Evolutionary conservation across 2,797 vertebrate species (phyloP), one percentile per base, ranked within the genome.

Genomic region (Oryzias sinensis): DNA sequence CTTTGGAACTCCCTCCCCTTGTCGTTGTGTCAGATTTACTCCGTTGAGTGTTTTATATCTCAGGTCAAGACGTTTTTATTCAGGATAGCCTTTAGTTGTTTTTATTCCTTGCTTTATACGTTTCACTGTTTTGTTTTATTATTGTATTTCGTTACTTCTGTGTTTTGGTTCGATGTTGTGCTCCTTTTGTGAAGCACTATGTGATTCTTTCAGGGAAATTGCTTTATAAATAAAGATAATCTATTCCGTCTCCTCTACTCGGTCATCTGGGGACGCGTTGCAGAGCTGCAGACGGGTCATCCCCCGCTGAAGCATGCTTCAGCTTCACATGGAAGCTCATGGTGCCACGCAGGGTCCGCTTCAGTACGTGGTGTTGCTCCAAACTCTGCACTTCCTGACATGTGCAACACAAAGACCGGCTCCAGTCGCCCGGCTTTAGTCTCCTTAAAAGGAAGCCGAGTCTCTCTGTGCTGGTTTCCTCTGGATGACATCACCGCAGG

Each of bases 381-480:
- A 18, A 43, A 53, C 20, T 17, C 56, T 68, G 53, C n/a, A 22
- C 64, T 80, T 79, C 62, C 74, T 56, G 54, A 63, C 62, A 0
- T 55, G 47, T 69, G 53, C 62, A 0, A 43, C 17, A 56, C 45
- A 67, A 53, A 56, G 64, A 63, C 51, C 14, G 29, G 27, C 56
- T 53, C 11, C 25, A 53, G 63, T 48, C 3, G 56, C 42, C 65
- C 56, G 68, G 61, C 73, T 76, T 60, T 43, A 14, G 71, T 80
- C 68, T 80, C 87, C 85, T 81, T 89, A 87, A 84, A 88, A 87
- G 88, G 89, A 86, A 73, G 80, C 74, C 18, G 54, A 68, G 65
- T 51, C 64, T 54, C 40, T 77, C 54, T 62, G 56, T 49, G 52
- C 49, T 49, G 43, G 64, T 72, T 84, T 87, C 77, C 86, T 82